Percentiles rank a stretch among this genome's conserved stretches.
Conservation (phyloP, 2,797 vertebrate species). For the Ispidina picta region DNA sequence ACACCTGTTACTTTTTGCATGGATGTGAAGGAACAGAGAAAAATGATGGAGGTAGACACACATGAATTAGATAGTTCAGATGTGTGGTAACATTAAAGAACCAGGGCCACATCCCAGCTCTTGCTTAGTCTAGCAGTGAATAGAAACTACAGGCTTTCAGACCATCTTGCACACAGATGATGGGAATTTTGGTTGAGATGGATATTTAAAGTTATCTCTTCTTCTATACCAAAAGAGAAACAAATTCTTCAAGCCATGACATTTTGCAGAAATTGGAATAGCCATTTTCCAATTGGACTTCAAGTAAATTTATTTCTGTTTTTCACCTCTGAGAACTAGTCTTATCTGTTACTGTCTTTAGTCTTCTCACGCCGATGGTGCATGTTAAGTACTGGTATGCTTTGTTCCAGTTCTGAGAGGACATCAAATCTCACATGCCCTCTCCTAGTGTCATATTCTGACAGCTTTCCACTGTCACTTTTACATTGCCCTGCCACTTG, state of each 20-base stretch:
- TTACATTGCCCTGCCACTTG: not conserved
- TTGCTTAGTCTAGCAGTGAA: not conserved
- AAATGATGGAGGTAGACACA: not conserved
- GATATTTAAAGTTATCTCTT: not conserved
- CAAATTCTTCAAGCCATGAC: rapidly evolving
- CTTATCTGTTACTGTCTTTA: not conserved
- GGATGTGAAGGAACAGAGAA: not conserved
- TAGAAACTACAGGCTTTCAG: not conserved
- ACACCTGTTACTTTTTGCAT: not conserved
- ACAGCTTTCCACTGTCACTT: not conserved
- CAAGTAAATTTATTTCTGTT: not conserved
- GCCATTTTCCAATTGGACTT: not conserved
- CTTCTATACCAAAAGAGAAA: not conserved
- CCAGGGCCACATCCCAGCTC: not conserved
- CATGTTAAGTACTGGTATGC: not conserved
- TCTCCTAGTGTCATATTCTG: not conserved
- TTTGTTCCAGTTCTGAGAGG: not conserved
- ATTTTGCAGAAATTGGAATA: not conserved
- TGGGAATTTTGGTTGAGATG: not conserved
- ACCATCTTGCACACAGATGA: not conserved
- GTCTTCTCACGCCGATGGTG: not conserved
- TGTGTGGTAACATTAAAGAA: not conserved
- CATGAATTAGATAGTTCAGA: not conserved
- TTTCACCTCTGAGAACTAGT: not conserved
- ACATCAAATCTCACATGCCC: not conserved